These are phyloP conservation scores for Scytalopus superciliaris DNA, from an alignment of 2,113 vertebrate genomes.

Conservation along the genomic window DNA sequence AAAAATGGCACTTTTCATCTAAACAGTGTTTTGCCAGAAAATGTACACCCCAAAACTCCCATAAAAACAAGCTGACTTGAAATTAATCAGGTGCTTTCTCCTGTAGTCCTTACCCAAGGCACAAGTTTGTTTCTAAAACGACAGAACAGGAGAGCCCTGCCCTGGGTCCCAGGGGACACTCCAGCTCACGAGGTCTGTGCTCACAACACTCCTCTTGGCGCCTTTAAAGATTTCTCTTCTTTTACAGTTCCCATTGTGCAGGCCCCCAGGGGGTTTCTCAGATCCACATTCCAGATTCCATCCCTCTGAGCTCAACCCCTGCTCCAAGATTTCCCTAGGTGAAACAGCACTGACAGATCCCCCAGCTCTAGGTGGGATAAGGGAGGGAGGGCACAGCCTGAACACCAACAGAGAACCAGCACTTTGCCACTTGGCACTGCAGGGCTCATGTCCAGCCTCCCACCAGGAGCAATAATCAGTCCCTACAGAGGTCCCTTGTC, in stretches of 20 bases:
- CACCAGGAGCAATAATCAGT: accelerated
- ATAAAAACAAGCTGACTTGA: not conserved
- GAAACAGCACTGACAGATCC: not conserved
- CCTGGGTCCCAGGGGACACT: not conserved
- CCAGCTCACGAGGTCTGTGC: not conserved
- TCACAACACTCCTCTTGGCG: accelerated
- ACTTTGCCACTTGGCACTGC: accelerated
- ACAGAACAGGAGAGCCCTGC: not conserved
- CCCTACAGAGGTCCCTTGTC: not conserved
- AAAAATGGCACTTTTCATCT: conserved; percentile 48
- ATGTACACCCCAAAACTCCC: not conserved
- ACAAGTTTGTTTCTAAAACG: not conserved
- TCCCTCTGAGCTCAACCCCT: accelerated
- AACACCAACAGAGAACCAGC: accelerated
- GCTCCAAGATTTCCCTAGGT: not conserved
- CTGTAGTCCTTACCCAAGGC: not conserved
- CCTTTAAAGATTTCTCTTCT: accelerated
- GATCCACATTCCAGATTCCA: no score
- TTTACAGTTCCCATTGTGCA: not conserved
- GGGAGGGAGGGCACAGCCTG: not conserved
- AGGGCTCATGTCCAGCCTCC: not conserved
- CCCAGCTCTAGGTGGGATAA: accelerated
- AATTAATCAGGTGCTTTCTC: not conserved
- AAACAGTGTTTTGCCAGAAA: not conserved
- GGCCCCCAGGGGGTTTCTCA: no score